These are phyloP conservation scores for Hecatera dysodea DNA, from an alignment of 2,888 invertebrate genomes.

Conservation along the genomic window DNA sequence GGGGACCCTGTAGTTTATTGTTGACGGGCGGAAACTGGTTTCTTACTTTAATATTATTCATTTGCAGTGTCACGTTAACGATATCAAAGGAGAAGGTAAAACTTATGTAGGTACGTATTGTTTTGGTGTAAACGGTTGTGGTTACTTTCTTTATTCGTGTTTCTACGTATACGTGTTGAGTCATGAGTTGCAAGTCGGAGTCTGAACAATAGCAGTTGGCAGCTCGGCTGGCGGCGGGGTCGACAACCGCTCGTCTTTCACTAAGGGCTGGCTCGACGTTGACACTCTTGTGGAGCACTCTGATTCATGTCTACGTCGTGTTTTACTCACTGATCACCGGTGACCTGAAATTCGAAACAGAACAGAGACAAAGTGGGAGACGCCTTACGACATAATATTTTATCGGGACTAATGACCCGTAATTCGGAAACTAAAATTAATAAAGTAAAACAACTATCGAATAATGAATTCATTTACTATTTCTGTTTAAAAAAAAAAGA, in stretches of 20 bases:
- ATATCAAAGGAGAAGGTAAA: constrained; percentile 1
- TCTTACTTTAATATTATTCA: constrained; percentile 22
- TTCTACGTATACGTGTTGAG: constrained; percentile 10
- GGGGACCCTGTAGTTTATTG: constrained; percentile 26
- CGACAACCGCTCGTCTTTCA: constrained; percentile 45
- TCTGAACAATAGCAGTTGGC: constrained; percentile 41
- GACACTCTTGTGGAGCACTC: constrained; percentile 8
- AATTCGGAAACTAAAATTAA: too few species aligned
- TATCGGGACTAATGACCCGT: too few species aligned
- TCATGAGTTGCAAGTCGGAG: constrained; percentile 23
- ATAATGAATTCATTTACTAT: too few species aligned
- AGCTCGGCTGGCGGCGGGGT: constrained; percentile 36
- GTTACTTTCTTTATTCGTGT: constrained; percentile 2
- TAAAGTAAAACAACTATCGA: too few species aligned
- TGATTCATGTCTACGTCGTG: constrained; percentile 39
- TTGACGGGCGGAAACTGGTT: constrained; percentile 19
- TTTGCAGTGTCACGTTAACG: constrained; percentile 9
- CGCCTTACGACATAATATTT: too few species aligned
- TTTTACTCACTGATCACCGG: constrained; percentile 17
- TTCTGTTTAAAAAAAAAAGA: too few species aligned
- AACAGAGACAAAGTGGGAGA: too few species aligned
- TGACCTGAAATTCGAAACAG: too few species aligned
- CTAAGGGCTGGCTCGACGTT: constrained; percentile 35
- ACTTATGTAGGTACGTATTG: not conserved
- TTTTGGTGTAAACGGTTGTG: constrained; percentile 9